Conservation (phyloP, 2,888 invertebrate species). For the Uropetala carovei region DNA sequence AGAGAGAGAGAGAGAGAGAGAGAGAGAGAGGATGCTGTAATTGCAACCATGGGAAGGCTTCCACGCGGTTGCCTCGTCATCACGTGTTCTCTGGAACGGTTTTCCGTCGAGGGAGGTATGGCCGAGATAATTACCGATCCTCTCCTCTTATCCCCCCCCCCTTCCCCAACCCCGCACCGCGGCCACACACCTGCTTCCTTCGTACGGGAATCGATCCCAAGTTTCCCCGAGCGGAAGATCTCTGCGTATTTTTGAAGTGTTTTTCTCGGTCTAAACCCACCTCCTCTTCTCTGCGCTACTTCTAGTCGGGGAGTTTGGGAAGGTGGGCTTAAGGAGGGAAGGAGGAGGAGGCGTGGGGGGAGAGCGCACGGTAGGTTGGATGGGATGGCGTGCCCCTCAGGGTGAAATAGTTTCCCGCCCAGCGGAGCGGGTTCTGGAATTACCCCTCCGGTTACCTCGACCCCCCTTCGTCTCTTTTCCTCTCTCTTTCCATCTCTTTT, state of each 20-base stretch:
- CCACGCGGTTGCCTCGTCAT: conserved; percentile 45
- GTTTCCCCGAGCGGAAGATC: background rate
- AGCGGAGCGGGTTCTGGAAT: conserved; percentile 12
- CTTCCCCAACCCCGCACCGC: background rate
- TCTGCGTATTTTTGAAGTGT: background rate
- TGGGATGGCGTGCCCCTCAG: background rate
- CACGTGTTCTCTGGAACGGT: conserved; percentile 31
- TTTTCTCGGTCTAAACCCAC: background rate
- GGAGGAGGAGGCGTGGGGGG: background rate
- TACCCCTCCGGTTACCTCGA: background rate
- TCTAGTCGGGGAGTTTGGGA: no score
- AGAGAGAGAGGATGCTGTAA: background rate
- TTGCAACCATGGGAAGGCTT: conserved; percentile 51
- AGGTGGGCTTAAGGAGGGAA: background rate
- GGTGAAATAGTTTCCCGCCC: conserved; percentile 32
- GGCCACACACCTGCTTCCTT: background rate
- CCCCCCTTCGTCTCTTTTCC: no score
- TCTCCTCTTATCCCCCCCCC: background rate
- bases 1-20: background rate
- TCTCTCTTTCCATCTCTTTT: no score
- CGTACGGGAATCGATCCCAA: background rate
- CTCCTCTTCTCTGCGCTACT: background rate
- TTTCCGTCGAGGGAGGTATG: conserved; percentile 20
- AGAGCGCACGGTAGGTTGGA: background rate
- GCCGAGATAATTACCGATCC: conserved; percentile 47